phyloP scores from a whole-genome alignment of 2,888 invertebrate genomes.

The Ophion ventricosus region DNA sequence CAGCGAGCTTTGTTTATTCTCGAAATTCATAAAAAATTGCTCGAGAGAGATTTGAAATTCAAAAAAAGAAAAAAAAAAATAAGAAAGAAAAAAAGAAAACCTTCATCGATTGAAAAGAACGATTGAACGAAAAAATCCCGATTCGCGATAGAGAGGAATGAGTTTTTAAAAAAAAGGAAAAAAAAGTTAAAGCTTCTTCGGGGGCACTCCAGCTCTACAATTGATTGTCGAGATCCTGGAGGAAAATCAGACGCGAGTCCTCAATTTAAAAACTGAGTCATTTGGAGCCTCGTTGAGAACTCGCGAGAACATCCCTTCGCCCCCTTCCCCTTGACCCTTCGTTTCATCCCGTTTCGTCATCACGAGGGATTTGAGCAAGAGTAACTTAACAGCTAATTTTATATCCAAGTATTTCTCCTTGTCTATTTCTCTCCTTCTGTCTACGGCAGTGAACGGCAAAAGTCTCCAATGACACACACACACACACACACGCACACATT shows the following conservation, averaged over 20 bases:
- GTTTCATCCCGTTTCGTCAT: conserved; percentile 49
- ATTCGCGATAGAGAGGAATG: conserved; percentile 33
- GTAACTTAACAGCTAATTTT: conserved; percentile 66
- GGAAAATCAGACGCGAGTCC: not conserved
- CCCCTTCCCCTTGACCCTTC: not conserved
- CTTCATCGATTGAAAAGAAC: conserved; percentile 35
- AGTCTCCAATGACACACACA: conserved; percentile 32
- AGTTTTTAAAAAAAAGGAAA: not conserved
- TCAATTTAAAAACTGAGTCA: conserved; percentile 42
- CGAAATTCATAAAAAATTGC: conserved; percentile 33
- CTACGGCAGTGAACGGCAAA: conserved; percentile 36
- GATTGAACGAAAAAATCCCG: conserved; percentile 29
- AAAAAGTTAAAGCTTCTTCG: conserved; percentile 59
- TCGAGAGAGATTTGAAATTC: conserved; percentile 13
- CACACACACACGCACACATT: not conserved
- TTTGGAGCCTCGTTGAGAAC: conserved; percentile 61
- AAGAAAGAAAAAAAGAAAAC: not conserved
- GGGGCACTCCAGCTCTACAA: conserved; percentile 5
- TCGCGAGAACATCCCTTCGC: conserved; percentile 48
- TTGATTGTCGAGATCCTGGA: conserved; percentile 25
- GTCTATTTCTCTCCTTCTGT: conserved; percentile 31
- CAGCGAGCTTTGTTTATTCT: conserved; percentile 3
- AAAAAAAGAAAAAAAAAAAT: conserved; percentile 38
- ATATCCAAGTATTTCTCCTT: conserved; percentile 50
- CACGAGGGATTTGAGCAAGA: conserved; percentile 69